Base-by-base conservation (phyloP, 2,113 vertebrate genomes). In the Lepidothrix coronata region DNA sequence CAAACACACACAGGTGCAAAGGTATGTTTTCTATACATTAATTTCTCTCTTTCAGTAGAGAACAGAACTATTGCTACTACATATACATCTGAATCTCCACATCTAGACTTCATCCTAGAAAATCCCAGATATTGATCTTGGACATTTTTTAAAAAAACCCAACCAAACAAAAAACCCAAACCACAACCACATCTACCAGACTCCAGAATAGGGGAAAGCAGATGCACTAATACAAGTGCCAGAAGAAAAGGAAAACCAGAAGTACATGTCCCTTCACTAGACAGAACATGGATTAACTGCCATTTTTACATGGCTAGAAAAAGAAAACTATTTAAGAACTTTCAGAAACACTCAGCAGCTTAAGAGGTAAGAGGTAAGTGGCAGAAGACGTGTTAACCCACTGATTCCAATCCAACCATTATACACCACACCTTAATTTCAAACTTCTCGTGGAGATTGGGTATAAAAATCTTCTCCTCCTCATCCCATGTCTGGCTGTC, bases 401-500 rank as follows among this genome's bases (percentile, higher is more conserved):
- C 12, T 61, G 57, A 14, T 44, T 88, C 77, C 68, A 93, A n/a
- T 13, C 68, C 90, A 90, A 81, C 65, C 94, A 88, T 72, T 49
- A 41, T 41, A 91, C 70, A 95, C 65, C 94, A 93, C 72, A 99
- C 99, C 99, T 99, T 99, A 93, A 99, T 99, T 93, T 99, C 98
- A 88, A 99, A 98, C 97, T 99, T 98, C 91, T 99, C 99, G 0
- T 98, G 98, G 66, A 99, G 98, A 11, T 98, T 98, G 1, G 99
- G 99, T 43, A 99, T 98, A 52, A 99, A 99, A 85, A 98, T 89
- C 96, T 98, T 99, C 79, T 99, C 98, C 78, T 99, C 99, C 61
- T 99, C 98, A 9, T 99, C 99, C 99, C 99, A 99, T 2, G 97
- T 98, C 90, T 99, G 99, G 67, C 98, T 98, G 97, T 99, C 98